Conservation (phyloP, 1,140 invertebrate genomes). For the Drosophila baimaii region DNA sequence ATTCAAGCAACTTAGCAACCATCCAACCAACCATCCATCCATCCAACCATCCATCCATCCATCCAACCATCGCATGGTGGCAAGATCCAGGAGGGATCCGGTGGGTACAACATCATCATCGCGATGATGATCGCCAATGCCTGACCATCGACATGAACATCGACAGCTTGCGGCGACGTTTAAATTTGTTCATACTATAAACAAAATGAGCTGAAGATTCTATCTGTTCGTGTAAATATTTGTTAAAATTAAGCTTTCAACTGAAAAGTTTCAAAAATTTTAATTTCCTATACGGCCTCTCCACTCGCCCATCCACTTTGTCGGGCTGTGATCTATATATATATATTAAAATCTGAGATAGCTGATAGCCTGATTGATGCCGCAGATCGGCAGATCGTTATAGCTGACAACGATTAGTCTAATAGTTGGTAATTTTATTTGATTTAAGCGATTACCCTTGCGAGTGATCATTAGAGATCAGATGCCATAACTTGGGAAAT, state of each 20-base stretch:
- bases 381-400: slow-evolving; percentile 21
- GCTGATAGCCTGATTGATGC: slow-evolving; percentile 21
- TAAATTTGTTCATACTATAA: slow-evolving; percentile 78
- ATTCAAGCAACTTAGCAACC: slow-evolving; percentile 4
- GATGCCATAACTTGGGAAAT: slow-evolving; percentile 34
- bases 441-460: slow-evolving; percentile 45
- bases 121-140: slow-evolving; percentile 61
- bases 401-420: slow-evolving; percentile 50
- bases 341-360: background rate
- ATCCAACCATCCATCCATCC: slow-evolving; percentile 2
- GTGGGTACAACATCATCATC: slow-evolving; percentile 32
- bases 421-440: slow-evolving; percentile 51
- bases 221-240: slow-evolving; percentile 79
- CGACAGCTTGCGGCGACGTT: slow-evolving; percentile 73
- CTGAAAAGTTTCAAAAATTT: slow-evolving; percentile 68
- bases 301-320: slow-evolving; percentile 12
- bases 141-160: slow-evolving; percentile 67
- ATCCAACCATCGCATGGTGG: background rate
- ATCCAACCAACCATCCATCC: slow-evolving; percentile 1
- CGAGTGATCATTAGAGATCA: slow-evolving; percentile 48
- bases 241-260: slow-evolving; percentile 80
- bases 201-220: slow-evolving; percentile 74
- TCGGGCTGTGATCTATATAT: slow-evolving; percentile 9
- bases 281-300: slow-evolving; percentile 13
- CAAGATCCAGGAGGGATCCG: slow-evolving; percentile 2